Evolutionary conservation across 1,140 invertebrate species (phyloP).

Genomic region (Rhagoletis zephyria): DNA sequence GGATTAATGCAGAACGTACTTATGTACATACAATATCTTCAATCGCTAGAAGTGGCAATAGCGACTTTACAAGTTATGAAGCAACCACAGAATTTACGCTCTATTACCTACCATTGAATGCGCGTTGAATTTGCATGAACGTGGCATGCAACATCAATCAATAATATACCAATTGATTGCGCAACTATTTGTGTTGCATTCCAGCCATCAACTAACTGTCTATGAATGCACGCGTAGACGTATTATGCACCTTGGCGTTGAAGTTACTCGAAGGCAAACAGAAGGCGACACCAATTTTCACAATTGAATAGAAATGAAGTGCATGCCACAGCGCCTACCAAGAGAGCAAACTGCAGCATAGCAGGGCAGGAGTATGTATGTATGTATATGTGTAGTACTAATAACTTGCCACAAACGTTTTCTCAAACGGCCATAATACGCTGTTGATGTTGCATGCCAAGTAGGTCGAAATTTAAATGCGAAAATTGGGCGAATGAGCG

Average conservation of each 20-base stretch:
- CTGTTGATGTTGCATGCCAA: conserved; percentile 18
- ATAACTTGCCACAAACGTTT: conserved; percentile 25
- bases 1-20: too few relatives aligned
- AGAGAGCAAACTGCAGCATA: background rate
- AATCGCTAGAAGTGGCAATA: too few relatives aligned
- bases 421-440: background rate
- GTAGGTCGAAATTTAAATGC: background rate
- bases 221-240: too few relatives aligned
- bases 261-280: background rate
- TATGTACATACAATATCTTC: too few relatives aligned
- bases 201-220: background rate
- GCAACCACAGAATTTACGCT: background rate
- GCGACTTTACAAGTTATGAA: background rate
- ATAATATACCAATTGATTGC: background rate
- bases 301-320: background rate
- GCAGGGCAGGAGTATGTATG: too few relatives aligned
- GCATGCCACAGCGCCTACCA: background rate
- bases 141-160: conserved; percentile 6
- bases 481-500: background rate
- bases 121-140: background rate
- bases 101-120: background rate
- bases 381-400: background rate
- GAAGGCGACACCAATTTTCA: background rate
- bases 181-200: background rate
- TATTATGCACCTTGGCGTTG: background rate